phyloP scores from a whole-genome alignment of 30 jellyfish, hydroid and myxozoan genomes.

The Chrysaora quinquecirrha region DNA sequence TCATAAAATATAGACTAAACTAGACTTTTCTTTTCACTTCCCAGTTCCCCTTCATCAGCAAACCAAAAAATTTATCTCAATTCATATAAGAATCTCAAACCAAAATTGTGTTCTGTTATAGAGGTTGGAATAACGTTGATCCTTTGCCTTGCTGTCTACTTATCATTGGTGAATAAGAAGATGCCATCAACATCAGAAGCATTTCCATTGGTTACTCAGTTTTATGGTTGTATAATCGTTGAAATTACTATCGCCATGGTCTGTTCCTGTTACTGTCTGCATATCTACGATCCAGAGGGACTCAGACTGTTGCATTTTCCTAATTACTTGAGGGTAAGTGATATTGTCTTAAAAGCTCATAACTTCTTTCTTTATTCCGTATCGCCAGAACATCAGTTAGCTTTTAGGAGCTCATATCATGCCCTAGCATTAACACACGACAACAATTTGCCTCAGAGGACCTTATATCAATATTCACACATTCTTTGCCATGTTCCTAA shows the following conservation, averaged over 20 bases:
- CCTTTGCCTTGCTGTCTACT: constrained; percentile 80
- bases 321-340: constrained; percentile 65
- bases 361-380: too few relatives aligned
- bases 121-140: constrained; percentile 88
- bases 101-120: background rate
- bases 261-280: constrained; percentile 81
- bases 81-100: background rate
- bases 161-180: constrained; percentile 72
- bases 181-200: constrained; percentile 86
- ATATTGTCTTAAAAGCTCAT: too few relatives aligned
- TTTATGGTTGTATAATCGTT: constrained; percentile 81
- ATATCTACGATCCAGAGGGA: constrained; percentile 90
- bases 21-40: too few relatives aligned
- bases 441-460: too few relatives aligned
- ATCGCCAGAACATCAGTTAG: too few relatives aligned
- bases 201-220: constrained; percentile 74
- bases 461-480: too few relatives aligned
- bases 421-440: too few relatives aligned
- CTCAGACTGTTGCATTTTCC: constrained; percentile 66
- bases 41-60: too few relatives aligned
- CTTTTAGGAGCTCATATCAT: too few relatives aligned
- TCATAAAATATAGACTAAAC: too few relatives aligned
- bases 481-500: too few relatives aligned
- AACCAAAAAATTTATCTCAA: too few relatives aligned
- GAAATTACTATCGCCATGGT: constrained; percentile 85